Evolutionary conservation across 2,113 vertebrate species (phyloP).

Genomic region (Phrynosoma blainvillii): DNA sequence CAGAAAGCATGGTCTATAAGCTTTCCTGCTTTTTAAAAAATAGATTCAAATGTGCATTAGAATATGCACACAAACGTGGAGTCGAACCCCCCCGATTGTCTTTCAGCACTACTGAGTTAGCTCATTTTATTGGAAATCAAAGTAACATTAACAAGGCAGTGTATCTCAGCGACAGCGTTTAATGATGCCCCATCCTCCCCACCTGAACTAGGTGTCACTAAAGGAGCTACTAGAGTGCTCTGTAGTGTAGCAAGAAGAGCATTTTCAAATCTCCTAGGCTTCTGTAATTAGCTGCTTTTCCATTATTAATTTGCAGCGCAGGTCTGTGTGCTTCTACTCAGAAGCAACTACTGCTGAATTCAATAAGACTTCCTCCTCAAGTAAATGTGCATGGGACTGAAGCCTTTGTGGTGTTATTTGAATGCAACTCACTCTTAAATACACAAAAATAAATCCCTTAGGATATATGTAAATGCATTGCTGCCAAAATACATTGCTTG

Average conservation of each 20-base stretch:
- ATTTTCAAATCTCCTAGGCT: constrained; percentile 9
- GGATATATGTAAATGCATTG: neutral
- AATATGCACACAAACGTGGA: constrained; percentile 48
- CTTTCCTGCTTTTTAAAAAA: constrained; percentile 61
- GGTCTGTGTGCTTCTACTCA: neutral
- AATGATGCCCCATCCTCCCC: neutral
- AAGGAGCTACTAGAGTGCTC: constrained; percentile 52
- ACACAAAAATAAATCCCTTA: constrained; percentile 12
- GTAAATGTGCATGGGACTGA: neutral
- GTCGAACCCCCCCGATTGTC: constrained; percentile 42
- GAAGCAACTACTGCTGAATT: neutral
- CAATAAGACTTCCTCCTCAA: neutral
- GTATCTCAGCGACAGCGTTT: constrained; percentile 12
- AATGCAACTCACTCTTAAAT: neutral
- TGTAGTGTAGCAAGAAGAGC: constrained; percentile 1
- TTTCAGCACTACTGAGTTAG: constrained; percentile 57
- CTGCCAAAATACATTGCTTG: neutral
- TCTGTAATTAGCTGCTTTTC: neutral
- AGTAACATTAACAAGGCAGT: constrained; percentile 3
- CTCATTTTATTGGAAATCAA: constrained; percentile 60
- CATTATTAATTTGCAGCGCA: constrained; percentile 23
- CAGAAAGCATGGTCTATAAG: constrained; percentile 63
- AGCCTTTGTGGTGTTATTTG: constrained; percentile 2
- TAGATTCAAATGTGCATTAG: constrained; percentile 70
- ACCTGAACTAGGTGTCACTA: constrained; percentile 66